Percentiles rank a stretch among this genome's conserved stretches.
These are phyloP conservation scores for Cremastobaeus sp. DNA, from an alignment of 2,888 invertebrate genomes.

Conservation along the genomic window DNA sequence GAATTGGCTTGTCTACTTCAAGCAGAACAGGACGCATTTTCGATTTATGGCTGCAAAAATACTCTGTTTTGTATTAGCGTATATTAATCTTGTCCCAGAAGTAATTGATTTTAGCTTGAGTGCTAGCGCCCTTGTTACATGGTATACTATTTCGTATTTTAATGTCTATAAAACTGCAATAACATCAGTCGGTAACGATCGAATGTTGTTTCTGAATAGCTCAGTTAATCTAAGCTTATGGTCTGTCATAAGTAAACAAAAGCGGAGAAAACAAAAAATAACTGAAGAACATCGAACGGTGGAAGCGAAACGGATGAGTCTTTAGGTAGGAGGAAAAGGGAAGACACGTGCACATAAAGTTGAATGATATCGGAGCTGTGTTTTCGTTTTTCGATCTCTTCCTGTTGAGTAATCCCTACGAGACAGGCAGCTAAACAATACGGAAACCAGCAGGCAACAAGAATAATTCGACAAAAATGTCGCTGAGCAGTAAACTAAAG, in stretches of 20 bases:
- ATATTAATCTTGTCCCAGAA: no score
- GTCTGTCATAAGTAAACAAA: conserved; percentile 19
- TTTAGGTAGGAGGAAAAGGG: background rate
- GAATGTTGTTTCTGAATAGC: conserved; percentile 61
- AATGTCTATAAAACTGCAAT: conserved; percentile 66
- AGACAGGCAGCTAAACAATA: conserved; percentile 60
- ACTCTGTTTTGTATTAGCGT: no score
- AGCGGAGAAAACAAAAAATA: conserved; percentile 23
- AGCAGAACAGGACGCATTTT: no score
- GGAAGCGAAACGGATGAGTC: conserved; percentile 10
- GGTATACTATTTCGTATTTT: no score
- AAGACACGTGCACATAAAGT: conserved; percentile 50
- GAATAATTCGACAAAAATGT: conserved; percentile 39
- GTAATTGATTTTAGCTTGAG: no score
- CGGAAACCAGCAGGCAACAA: conserved; percentile 53
- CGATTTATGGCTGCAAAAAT: no score
- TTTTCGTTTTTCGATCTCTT: conserved; percentile 51
- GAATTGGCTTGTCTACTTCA: no score
- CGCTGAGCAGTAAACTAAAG: conserved; percentile 15
- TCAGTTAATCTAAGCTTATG: no score
- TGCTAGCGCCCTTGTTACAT: no score
- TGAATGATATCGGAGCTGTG: conserved; percentile 36
- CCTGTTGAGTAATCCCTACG: conserved; percentile 57
- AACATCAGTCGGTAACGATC: conserved; percentile 65
- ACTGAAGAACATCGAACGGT: conserved; percentile 10